These are phyloP conservation scores for Lynx canadensis DNA, from an alignment of 2,113 vertebrate genomes.

Conservation along the genomic window DNA sequence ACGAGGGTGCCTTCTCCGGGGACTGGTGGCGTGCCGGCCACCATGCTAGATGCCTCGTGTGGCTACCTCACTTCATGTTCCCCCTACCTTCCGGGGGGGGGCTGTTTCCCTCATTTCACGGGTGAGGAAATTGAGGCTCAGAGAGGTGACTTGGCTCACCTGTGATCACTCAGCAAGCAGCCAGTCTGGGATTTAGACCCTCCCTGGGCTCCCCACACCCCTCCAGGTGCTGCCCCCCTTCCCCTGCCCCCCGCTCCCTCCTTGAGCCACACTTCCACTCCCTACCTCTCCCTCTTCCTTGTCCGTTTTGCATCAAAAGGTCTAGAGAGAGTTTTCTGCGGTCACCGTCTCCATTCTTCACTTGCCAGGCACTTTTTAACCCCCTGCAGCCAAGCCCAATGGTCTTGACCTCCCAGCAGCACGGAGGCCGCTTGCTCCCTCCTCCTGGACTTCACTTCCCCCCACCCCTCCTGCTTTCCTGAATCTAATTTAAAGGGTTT, in stretches of 20 bases:
- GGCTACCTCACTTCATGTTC: too few species aligned
- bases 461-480: background rate
- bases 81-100: background rate
- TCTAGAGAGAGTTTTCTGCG: background rate
- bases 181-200: background rate
- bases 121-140: background rate
- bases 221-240: too few species aligned
- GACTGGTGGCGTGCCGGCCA: background rate
- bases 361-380: background rate
- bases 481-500: background rate
- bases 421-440: background rate
- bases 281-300: background rate
- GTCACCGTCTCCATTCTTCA: background rate
- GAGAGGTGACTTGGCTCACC: background rate
- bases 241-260: background rate
- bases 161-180: background rate
- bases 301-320: background rate
- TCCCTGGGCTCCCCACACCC: background rate
- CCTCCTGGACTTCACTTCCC: background rate
- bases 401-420: background rate
- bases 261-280: fast-evolving
- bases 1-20: background rate
- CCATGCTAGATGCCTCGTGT: background rate
- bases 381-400: background rate
- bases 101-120: background rate